Evolutionary conservation across 2,888 invertebrate genomes (phyloP).

Genomic region (Dynastes maya): DNA sequence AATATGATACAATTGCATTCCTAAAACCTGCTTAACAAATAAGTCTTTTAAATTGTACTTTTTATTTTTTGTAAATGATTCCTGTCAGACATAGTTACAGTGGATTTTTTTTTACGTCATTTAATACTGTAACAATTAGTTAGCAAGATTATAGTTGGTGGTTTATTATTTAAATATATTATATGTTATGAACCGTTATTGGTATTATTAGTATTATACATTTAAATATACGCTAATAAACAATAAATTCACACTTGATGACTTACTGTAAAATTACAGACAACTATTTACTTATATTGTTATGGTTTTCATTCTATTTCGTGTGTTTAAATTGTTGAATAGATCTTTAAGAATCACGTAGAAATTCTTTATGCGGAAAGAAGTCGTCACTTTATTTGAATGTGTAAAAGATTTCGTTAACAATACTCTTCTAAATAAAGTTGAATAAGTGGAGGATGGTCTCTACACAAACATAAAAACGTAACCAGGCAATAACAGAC

Average conservation of each 20-base stretch:
- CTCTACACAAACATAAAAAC: neutral
- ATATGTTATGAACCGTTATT: too few relatives aligned
- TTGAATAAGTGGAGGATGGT: conserved; percentile 13
- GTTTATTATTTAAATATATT: too few relatives aligned
- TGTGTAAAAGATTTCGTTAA: conserved; percentile 20
- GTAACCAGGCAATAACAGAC: neutral
- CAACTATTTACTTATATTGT: neutral
- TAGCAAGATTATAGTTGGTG: too few relatives aligned
- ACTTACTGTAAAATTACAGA: neutral
- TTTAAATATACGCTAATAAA: neutral
- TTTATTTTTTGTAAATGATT: too few relatives aligned
- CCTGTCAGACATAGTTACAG: too few relatives aligned
- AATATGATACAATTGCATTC: too few relatives aligned
- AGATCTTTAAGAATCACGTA: neutral
- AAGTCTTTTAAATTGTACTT: too few relatives aligned
- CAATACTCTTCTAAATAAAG: conserved; percentile 10
- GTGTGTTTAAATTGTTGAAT: conserved; percentile 6
- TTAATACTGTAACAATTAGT: too few relatives aligned
- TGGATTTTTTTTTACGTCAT: too few relatives aligned
- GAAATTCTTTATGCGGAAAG: neutral
- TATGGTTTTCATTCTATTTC: neutral
- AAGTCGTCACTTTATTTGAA: conserved; percentile 10
- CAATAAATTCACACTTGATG: conserved; percentile 1
- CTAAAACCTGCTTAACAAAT: too few relatives aligned
- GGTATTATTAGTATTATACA: neutral